A percentile compares a stretch with the other conserved stretches of the same genome.
These are phyloP conservation scores for Anguilla anguilla DNA, from an alignment of 2,797 vertebrate species.

Conservation along the genomic window DNA sequence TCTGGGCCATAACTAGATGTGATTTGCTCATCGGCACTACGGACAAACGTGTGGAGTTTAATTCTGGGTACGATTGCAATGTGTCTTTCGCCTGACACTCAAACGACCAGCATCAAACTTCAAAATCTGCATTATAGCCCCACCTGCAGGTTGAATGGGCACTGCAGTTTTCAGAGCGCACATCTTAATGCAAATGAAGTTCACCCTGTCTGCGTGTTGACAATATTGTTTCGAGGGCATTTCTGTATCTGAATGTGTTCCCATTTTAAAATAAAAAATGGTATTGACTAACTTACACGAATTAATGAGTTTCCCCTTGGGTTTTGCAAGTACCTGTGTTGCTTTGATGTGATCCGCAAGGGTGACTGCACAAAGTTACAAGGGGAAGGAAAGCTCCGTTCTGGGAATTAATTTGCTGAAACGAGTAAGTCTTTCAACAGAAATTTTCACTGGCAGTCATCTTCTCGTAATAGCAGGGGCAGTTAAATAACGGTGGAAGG, in stretches of 20 bases:
- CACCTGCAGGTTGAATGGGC: slow-evolving; percentile 71
- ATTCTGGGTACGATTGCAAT: not conserved
- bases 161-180: slow-evolving; percentile 33
- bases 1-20: not conserved
- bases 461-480: not conserved
- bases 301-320: not conserved
- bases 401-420: not conserved
- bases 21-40: not conserved
- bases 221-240: not conserved
- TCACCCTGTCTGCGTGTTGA: not conserved
- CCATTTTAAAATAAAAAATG: not conserved
- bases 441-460: slow-evolving; percentile 6
- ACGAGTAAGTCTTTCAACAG: not conserved
- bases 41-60: not conserved
- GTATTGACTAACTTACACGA: not conserved
- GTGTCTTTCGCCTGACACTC: not conserved
- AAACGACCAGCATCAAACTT: slow-evolving; percentile 35
- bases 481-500: slow-evolving; percentile 7
- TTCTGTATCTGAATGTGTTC: not conserved
- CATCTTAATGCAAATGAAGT: not conserved
- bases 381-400: not conserved
- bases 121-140: slow-evolving; percentile 77
- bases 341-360: not conserved
- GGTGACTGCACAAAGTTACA: not conserved
- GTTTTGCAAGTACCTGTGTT: not conserved